Conservation (phyloP, 2,888 invertebrate species). For the Gasteruption jaculator region DNA sequence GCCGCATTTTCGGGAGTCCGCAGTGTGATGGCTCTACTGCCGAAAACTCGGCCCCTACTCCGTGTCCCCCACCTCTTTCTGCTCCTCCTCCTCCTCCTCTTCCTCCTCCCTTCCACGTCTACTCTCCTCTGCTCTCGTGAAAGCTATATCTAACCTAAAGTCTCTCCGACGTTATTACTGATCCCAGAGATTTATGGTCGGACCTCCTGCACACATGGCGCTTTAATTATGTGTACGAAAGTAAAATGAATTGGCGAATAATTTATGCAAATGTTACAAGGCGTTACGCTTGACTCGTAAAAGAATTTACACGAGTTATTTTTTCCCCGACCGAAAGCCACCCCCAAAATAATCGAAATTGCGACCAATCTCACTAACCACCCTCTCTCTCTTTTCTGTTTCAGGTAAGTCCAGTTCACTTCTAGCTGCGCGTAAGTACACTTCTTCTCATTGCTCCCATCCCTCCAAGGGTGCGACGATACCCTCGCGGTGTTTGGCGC, state of each 20-base stretch:
- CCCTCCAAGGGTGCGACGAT: too few species aligned
- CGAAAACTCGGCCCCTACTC: slow-evolving; percentile 28
- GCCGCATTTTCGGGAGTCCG: too few species aligned
- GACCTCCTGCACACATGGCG: slow-evolving; percentile 47
- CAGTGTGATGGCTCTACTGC: too few species aligned
- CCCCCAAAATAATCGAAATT: too few species aligned
- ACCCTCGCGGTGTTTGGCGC: too few species aligned
- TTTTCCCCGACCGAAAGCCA: too few species aligned
- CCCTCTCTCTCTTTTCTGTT: slow-evolving; percentile 29
- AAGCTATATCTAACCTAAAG: too few species aligned
- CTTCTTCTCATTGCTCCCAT: too few species aligned
- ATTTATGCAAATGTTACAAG: slow-evolving; percentile 38
- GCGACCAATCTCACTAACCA: slow-evolving; percentile 12
- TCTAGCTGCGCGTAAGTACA: slow-evolving; percentile 6
- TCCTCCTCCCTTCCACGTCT: slow-evolving; percentile 23
- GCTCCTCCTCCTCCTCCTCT: slow-evolving; percentile 13
- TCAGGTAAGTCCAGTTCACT: slow-evolving; percentile 33
- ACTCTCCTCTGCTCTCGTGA: slow-evolving; percentile 5
- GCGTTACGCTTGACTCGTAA: slow-evolving; percentile 12
- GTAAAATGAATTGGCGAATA: slow-evolving; percentile 46
- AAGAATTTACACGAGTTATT: too few species aligned
- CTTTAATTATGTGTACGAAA: slow-evolving; percentile 47
- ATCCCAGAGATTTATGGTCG: slow-evolving; percentile 46
- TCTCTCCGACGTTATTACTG: slow-evolving; percentile 49
- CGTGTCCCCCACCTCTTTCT: slow-evolving; percentile 17